phyloP scores from a whole-genome alignment of 2,888 invertebrate genomes.

The Sthenelais limicola region DNA sequence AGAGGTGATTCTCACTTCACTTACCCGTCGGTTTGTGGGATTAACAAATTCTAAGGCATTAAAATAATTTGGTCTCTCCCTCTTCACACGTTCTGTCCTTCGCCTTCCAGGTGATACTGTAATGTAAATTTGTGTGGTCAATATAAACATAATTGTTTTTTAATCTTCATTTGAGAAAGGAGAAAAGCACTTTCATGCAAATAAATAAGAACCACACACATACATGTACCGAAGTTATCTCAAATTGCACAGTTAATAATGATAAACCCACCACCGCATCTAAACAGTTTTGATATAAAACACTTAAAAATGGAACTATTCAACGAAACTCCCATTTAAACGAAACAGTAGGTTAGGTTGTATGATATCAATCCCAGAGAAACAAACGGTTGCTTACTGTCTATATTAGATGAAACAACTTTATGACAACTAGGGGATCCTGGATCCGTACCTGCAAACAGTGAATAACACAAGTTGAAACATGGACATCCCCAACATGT shows the following conservation, averaged over 20 bases:
- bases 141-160: background rate
- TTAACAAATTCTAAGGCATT: slow-evolving; percentile 35
- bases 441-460: slow-evolving; percentile 29
- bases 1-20: background rate
- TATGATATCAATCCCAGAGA: too few species aligned
- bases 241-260: too few species aligned
- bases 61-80: slow-evolving; percentile 38
- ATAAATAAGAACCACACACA: too few species aligned
- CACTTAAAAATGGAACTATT: too few species aligned
- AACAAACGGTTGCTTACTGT: slow-evolving; percentile 26
- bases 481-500: background rate
- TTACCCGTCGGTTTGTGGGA: slow-evolving; percentile 21
- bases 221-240: too few species aligned
- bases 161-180: background rate
- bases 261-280: too few species aligned
- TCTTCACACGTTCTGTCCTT: slow-evolving; percentile 33
- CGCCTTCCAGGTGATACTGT: slow-evolving; percentile 27
- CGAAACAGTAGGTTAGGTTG: too few species aligned
- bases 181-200: too few species aligned
- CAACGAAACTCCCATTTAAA: too few species aligned
- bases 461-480: slow-evolving; percentile 2
- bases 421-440: slow-evolving; percentile 2
- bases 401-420: background rate
- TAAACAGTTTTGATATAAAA: background rate
- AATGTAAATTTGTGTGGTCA: too few species aligned